These are phyloP conservation scores for Chalcosyrphus nemorum DNA, from an alignment of 2,888 invertebrate species.

Conservation along the genomic window DNA sequence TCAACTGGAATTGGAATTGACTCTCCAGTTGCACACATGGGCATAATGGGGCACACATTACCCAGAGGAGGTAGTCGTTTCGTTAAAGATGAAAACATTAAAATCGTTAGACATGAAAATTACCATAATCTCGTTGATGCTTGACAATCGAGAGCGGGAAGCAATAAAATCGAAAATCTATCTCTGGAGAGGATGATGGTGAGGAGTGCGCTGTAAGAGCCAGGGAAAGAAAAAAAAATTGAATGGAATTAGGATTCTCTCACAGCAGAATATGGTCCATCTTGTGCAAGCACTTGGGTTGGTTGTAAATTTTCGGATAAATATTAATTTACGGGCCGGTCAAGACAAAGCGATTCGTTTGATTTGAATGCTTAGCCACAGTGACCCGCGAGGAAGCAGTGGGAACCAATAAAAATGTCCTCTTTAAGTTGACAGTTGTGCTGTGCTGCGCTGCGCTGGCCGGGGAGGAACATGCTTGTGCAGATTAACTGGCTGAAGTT, in stretches of 20 bases:
- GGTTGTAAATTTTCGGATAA: slow-evolving; percentile 78
- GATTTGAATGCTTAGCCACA: slow-evolving; percentile 60
- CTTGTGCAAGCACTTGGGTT: slow-evolving; percentile 12
- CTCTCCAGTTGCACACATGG: slow-evolving; percentile 21
- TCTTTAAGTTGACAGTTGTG: slow-evolving; percentile 53
- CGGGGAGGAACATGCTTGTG: slow-evolving; percentile 3
- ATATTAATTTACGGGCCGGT: slow-evolving; percentile 77
- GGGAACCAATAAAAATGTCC: slow-evolving; percentile 56
- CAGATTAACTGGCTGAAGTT: slow-evolving; percentile 33
- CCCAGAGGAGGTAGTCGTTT: slow-evolving; percentile 27
- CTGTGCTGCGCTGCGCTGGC: background rate
- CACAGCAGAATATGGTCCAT: slow-evolving; percentile 21
- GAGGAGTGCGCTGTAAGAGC: background rate
- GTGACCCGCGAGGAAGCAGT: slow-evolving; percentile 24
- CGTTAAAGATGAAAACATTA: slow-evolving; percentile 60
- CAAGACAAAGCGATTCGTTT: slow-evolving; percentile 69
- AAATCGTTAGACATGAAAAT: slow-evolving; percentile 65
- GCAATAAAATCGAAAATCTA: slow-evolving; percentile 65
- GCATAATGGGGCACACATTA: slow-evolving; percentile 25
- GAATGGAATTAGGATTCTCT: slow-evolving; percentile 57
- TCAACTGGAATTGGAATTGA: slow-evolving; percentile 63
- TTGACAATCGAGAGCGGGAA: slow-evolving; percentile 56
- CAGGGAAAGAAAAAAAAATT: too few species aligned
- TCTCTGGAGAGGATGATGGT: slow-evolving; percentile 16
- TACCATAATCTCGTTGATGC: slow-evolving; percentile 66